These are phyloP conservation scores for Otis tarda DNA, from an alignment of 2,113 vertebrate genomes.

Conservation along the genomic window DNA sequence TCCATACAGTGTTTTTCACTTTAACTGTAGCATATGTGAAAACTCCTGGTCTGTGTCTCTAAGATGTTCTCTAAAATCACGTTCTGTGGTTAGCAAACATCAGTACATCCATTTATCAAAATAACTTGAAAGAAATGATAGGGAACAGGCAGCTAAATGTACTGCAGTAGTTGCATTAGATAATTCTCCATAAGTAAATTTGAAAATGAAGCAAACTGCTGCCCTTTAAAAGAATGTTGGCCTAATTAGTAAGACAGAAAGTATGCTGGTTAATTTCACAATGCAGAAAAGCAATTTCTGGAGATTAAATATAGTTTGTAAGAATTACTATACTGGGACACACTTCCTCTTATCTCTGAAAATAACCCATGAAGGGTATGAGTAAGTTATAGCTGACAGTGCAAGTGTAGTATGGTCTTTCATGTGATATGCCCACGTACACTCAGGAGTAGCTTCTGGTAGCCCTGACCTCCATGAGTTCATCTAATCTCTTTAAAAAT, in stretches of 20 bases:
- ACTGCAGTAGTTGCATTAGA: not conserved
- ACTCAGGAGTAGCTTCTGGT: not conserved
- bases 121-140: not conserved
- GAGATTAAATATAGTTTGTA: constrained; percentile 7
- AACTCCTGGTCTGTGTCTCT: not conserved
- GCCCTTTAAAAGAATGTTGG: not conserved
- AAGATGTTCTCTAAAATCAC: not conserved
- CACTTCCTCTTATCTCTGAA: constrained; percentile 4
- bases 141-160: not conserved
- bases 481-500: not conserved
- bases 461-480: not conserved
- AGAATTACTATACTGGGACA: not conserved
- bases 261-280: constrained; percentile 19
- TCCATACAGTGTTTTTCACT: not conserved
- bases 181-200: not conserved
- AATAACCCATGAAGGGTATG: not conserved
- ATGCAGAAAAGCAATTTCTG: not conserved
- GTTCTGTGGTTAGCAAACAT: not conserved
- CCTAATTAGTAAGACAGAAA: constrained; percentile 31
- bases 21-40: not conserved
- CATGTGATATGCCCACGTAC: not conserved
- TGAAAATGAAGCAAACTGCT: not conserved
- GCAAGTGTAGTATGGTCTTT: not conserved
- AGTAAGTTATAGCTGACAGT: not conserved
- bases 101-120: not conserved